Evolutionary conservation across 2,888 invertebrate species (phyloP).

Genomic region (Hofmannophila pseudospretella): DNA sequence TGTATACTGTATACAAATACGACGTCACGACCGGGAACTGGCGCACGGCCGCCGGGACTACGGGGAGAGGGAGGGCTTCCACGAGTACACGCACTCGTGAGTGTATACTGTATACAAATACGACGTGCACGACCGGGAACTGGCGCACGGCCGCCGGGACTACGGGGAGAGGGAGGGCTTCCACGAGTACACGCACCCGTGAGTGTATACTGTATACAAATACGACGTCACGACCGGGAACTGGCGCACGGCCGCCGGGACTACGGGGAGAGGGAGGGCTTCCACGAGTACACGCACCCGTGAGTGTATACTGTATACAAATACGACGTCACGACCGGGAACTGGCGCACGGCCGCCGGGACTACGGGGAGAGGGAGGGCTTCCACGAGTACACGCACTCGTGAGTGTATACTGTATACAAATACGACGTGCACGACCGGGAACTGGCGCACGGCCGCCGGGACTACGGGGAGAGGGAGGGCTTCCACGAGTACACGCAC

Average conservation of each 20-base stretch:
- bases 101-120: slow-evolving; percentile 22
- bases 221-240: background rate
- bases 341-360: slow-evolving; percentile 76
- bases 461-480: too few relatives aligned
- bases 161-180: slow-evolving; percentile 95
- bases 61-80: slow-evolving; percentile 94
- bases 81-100: slow-evolving; percentile 59
- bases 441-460: too few relatives aligned
- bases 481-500: too few relatives aligned
- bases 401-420: slow-evolving; percentile 22
- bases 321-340: slow-evolving; percentile 87
- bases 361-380: slow-evolving; percentile 92
- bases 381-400: slow-evolving; percentile 81
- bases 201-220: slow-evolving; percentile 22
- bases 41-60: slow-evolving; percentile 83
- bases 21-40: slow-evolving; percentile 80
- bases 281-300: too few relatives aligned
- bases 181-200: slow-evolving; percentile 73
- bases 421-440: background rate
- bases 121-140: too few relatives aligned
- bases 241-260: too few relatives aligned
- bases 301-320: slow-evolving; percentile 45
- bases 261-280: too few relatives aligned
- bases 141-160: slow-evolving; percentile 80
- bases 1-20: slow-evolving; percentile 79